phyloP scores from a whole-genome alignment of 1,140 invertebrate species.

The Ridgeia piscesae region DNA sequence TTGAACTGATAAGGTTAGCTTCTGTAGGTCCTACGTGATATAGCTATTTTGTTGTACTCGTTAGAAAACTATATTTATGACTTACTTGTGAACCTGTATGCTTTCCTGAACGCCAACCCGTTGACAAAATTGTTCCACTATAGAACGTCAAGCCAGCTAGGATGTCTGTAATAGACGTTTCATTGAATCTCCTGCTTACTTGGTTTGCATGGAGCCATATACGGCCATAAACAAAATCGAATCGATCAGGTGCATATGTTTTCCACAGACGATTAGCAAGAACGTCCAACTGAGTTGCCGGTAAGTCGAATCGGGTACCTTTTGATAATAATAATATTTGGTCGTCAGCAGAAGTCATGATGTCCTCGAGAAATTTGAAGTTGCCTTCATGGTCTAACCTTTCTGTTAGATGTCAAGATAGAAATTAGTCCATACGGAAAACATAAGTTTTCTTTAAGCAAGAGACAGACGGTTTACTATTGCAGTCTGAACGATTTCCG shows the following conservation, averaged over 20 bases:
- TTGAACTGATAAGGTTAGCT: too few species aligned
- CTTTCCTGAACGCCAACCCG: background rate
- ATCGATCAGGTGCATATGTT: background rate
- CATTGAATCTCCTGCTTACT: background rate
- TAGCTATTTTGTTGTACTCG: background rate
- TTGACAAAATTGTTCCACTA: background rate
- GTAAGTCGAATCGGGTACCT: background rate
- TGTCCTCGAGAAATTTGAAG: conserved; percentile 5
- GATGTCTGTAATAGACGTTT: background rate
- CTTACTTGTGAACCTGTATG: conserved; percentile 5
- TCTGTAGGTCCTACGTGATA: background rate
- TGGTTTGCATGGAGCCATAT: background rate
- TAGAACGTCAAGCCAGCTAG: background rate
- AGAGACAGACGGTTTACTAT: background rate
- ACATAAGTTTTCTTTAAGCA: background rate
- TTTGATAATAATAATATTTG: conserved; percentile 7
- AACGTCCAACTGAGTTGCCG: background rate
- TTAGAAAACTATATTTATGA: background rate
- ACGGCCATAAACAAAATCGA: background rate
- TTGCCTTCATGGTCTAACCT: background rate
- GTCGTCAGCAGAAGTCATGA: conserved; percentile 3
- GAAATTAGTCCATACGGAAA: conserved; percentile 1
- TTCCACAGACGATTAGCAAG: conserved; percentile 4
- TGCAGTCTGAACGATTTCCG: background rate
- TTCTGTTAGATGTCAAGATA: background rate